Base-by-base conservation (phyloP, 2,888 invertebrate genomes). In the Zele albiditarsus region DNA sequence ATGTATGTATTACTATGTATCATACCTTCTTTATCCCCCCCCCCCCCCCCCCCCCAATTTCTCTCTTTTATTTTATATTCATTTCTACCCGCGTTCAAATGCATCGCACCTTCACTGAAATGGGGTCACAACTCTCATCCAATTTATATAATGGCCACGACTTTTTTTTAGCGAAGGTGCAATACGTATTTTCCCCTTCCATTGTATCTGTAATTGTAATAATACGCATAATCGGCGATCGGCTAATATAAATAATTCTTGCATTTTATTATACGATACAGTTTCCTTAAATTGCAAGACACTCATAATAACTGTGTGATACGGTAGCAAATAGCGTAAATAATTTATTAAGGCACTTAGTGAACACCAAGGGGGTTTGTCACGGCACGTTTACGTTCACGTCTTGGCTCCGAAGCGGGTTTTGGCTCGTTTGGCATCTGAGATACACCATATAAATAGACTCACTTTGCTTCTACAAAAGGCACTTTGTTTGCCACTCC, bases 281-380 rank as follows among this genome's bases (percentile, higher is more conserved):
- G 2, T 46, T 67, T n/a, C 12, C 5, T 53, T 31, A 12, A 68
- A 14, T 31, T 28, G 28, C 4, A 20, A 20, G n/a, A 20, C 4
- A 25, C 25, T 20, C 28, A 62, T 25, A 42, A 62, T 28, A 31
- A 71, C 20, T 27, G 27, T 23, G n/a, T 25, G 49, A 68, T 68
- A 33, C 60, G 23, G 42, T 25, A 57, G n/a, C 62, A 42, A 42
- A n/a, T 27, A 25, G 31, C 58, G 46, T 77, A 72, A 79, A 84
- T 87, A 88, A 88, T 89, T 88, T 88, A 88, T 87, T 85, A 85
- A 85, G 87, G 85, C 88, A 88, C 87, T 89, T 86, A 85, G 83
- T 81, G 81, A 76, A 79, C 77, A 77, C 83, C 81, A 78, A 82
- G 80, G 84, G 82, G 81, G 62, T 78, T 84, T 86, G 87, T 87